phyloP scores from a whole-genome alignment of 2,113 vertebrate genomes.

The Aplodontia rufa region DNA sequence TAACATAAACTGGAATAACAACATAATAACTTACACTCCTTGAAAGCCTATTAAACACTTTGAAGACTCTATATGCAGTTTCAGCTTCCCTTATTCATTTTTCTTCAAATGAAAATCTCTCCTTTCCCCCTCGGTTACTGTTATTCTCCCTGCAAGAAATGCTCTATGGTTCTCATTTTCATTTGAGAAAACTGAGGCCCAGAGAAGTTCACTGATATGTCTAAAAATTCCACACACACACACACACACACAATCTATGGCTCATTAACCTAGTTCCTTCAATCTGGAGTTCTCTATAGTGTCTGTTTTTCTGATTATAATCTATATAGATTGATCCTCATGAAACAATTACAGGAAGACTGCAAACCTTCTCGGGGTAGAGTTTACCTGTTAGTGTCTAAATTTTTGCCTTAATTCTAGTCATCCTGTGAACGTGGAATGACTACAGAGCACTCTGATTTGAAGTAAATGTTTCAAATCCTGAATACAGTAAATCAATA shows the following conservation, averaged over 20 bases:
- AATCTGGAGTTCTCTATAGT: not conserved
- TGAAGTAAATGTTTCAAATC: not conserved
- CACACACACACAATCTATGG: not conserved
- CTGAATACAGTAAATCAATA: not conserved
- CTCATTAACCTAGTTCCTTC: not conserved
- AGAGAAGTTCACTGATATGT: not conserved
- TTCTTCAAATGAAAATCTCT: not conserved
- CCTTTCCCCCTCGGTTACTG: not conserved
- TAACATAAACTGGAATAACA: not conserved
- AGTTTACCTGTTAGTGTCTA: not conserved
- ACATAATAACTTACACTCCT: not conserved
- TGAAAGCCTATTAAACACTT: not conserved
- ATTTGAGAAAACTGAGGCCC: not conserved
- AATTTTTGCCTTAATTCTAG: not conserved
- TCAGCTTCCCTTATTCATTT: constrained; percentile 10
- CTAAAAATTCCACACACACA: not conserved
- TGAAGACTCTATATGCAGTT: not conserved
- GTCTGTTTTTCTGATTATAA: not conserved
- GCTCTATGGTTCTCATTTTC: not conserved
- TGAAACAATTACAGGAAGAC: not conserved
- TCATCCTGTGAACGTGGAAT: not conserved
- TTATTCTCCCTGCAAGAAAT: not conserved
- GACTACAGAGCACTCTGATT: not conserved
- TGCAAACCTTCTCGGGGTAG: not conserved
- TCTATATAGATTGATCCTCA: not conserved